These are phyloP conservation scores for Strongylocentrotus purpuratus DNA, from an alignment of 35 echinoderm and acorn worm genomes.

Conservation along the genomic window DNA sequence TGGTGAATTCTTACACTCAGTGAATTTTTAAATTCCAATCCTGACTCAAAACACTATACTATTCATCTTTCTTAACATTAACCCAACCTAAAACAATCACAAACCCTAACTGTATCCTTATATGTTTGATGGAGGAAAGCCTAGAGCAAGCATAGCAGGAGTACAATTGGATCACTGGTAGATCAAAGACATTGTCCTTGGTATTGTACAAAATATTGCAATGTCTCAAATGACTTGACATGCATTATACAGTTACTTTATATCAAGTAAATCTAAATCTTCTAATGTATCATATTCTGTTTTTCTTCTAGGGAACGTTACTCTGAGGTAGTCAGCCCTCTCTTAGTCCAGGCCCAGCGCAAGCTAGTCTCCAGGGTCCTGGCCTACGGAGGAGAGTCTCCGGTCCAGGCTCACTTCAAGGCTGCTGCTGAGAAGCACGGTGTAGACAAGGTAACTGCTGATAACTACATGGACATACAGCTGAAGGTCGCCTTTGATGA, in stretches of 20 bases:
- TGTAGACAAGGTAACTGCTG: slow-evolving; percentile 71
- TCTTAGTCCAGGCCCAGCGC: slow-evolving; percentile 88
- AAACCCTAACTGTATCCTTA: too few relatives aligned
- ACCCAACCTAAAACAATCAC: too few relatives aligned
- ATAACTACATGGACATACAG: slow-evolving; percentile 88
- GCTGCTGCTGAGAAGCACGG: slow-evolving; percentile 36
- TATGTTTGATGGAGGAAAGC: too few relatives aligned
- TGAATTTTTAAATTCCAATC: too few relatives aligned
- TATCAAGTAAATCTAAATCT: neutral
- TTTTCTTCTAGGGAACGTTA: slow-evolving; percentile 83
- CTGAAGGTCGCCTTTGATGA: slow-evolving; percentile 65
- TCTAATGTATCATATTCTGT: neutral
- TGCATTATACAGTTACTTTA: neutral
- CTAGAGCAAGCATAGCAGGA: too few relatives aligned
- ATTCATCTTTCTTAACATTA: too few relatives aligned
- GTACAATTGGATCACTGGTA: too few relatives aligned
- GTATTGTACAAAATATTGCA: neutral
- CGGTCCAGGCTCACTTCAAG: slow-evolving; percentile 84
- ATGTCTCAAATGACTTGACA: neutral
- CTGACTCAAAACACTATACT: too few relatives aligned
- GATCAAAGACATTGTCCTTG: neutral
- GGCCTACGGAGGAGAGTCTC: slow-evolving; percentile 82
- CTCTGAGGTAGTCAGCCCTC: slow-evolving; percentile 82
- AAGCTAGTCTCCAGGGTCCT: slow-evolving; percentile 86
- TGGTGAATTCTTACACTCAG: too few relatives aligned